phyloP scores from a whole-genome alignment of 1,140 invertebrate species.

The Halictus rubicundus region DNA sequence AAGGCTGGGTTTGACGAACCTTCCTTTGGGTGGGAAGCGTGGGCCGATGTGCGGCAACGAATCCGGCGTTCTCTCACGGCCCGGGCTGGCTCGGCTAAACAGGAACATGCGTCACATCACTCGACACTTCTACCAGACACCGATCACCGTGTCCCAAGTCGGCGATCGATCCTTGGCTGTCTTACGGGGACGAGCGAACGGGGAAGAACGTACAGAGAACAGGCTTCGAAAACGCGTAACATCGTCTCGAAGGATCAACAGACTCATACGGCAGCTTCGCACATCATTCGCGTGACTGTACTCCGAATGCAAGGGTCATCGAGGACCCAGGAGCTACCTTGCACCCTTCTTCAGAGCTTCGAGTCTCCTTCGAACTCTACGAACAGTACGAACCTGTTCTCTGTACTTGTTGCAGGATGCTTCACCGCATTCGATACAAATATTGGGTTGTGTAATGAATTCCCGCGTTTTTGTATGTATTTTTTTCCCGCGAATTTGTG shows the following conservation, averaged over 20 bases:
- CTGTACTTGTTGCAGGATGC: not conserved
- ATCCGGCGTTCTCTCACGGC: conserved; percentile 89
- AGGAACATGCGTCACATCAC: conserved; percentile 83
- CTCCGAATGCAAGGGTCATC: no score
- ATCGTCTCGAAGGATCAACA: not conserved
- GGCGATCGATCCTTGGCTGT: not conserved
- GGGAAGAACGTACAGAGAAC: not conserved
- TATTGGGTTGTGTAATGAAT: no score
- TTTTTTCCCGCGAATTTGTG: no score
- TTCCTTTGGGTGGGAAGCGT: conserved; percentile 90
- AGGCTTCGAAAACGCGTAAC: not conserved
- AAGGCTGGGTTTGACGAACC: conserved; percentile 79
- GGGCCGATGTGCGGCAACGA: conserved; percentile 92
- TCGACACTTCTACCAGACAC: conserved; percentile 76
- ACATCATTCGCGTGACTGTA: no score
- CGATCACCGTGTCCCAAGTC: conserved; percentile 10
- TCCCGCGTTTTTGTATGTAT: no score
- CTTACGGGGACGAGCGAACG: conserved; percentile 4
- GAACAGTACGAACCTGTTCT: not conserved
- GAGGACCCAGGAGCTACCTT: no score
- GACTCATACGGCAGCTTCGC: not conserved
- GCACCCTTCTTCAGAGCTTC: no score
- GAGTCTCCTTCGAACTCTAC: no score
- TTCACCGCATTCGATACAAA: not conserved
- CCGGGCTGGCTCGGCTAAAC: conserved; percentile 91